Conservation (phyloP, 2,888 invertebrate genomes). For the Catocala sponsa region DNA sequence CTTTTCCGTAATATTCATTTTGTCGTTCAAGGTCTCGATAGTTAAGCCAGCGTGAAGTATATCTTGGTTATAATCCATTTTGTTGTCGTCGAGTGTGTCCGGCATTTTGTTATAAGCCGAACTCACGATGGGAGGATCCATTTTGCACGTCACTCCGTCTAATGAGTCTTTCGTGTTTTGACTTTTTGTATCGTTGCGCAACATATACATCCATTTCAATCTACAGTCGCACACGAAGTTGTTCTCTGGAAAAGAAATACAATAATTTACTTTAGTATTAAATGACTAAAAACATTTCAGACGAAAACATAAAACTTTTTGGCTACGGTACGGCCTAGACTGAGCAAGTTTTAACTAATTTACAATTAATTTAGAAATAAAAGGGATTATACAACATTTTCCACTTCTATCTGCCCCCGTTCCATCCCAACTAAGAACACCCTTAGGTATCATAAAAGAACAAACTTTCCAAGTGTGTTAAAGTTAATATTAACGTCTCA, state of each 20-base stretch:
- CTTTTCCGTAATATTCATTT: conserved; percentile 72
- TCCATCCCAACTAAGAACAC: conserved; percentile 65
- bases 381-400: conserved; percentile 60
- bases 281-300: not conserved
- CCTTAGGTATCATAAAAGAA: conserved; percentile 76
- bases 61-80: conserved; percentile 74
- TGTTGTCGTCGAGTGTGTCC: conserved; percentile 65
- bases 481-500: conserved; percentile 74
- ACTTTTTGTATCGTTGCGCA: conserved; percentile 93
- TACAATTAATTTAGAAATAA: conserved; percentile 53
- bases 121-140: conserved; percentile 86
- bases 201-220: conserved; percentile 92
- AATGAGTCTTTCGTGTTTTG: conserved; percentile 90
- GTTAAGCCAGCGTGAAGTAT: conserved; percentile 74
- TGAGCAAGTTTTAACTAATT: conserved; percentile 39
- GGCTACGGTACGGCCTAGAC: conserved; percentile 17
- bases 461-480: conserved; percentile 75
- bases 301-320: not conserved
- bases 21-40: conserved; percentile 73
- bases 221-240: conserved; percentile 95
- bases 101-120: conserved; percentile 83
- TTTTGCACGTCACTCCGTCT: conserved; percentile 91
- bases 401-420: conserved; percentile 55
- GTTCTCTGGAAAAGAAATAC: conserved; percentile 90
- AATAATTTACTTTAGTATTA: conserved; percentile 15